A percentile compares a stretch with the other conserved stretches of the same genome.
Conservation (phyloP, 2,888 invertebrate genomes). For the Ectropis crepuscularia region DNA sequence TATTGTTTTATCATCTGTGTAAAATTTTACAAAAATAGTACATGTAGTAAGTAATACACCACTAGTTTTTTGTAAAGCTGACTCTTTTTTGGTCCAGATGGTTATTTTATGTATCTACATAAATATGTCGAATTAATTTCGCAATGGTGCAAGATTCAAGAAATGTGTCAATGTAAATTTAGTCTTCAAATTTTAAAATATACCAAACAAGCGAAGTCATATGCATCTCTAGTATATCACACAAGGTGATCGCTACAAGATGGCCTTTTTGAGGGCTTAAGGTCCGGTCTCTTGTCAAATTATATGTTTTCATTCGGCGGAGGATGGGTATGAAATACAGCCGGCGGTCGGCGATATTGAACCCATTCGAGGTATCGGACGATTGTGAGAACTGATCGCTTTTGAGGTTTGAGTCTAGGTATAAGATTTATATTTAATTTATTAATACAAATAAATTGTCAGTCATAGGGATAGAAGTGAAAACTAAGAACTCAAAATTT, state of each 20-base stretch:
- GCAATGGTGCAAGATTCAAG: neutral
- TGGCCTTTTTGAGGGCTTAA: constrained; percentile 52
- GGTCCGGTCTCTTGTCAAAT: constrained; percentile 45
- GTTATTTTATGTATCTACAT: no score
- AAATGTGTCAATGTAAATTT: neutral
- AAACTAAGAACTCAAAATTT: no score
- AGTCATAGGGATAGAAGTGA: no score
- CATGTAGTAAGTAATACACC: no score
- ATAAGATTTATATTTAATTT: neutral
- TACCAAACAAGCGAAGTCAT: neutral
- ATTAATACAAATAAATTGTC: no score
- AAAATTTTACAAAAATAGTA: no score
- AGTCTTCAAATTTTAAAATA: neutral
- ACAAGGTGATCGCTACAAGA: constrained; percentile 65
- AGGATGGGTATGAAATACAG: constrained; percentile 36
- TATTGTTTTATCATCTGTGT: no score
- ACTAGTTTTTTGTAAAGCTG: no score
- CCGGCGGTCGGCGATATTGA: constrained; percentile 30
- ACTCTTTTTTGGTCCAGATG: no score
- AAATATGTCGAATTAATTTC: neutral
- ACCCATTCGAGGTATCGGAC: constrained; percentile 10
- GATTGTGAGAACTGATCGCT: constrained; percentile 12
- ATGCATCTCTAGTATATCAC: constrained; percentile 24
- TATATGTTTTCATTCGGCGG: constrained; percentile 44
- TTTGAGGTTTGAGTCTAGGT: constrained; percentile 13